Evolutionary conservation across 2,113 vertebrate genomes (phyloP), one percentile per base, ranked within the genome.

Genomic region (Halichoerus grypus): DNA sequence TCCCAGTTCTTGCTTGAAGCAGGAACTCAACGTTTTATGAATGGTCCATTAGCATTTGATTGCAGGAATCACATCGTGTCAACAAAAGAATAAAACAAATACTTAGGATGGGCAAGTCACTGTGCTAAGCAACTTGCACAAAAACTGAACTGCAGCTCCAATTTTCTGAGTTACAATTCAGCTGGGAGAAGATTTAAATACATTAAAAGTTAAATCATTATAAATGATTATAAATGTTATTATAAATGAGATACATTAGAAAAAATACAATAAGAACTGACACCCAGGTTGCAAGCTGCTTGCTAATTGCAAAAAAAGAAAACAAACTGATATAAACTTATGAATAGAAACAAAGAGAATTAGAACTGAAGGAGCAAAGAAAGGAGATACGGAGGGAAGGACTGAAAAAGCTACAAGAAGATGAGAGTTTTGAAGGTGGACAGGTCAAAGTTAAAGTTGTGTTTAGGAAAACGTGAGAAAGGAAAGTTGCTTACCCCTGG

Each of bases 131-230:
- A 42, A 26, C 18, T 42, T 80, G 46, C 14, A 95, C 39, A 39
- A 81, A 76, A 49, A 42, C 14, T 1, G 1, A 88, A 88, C 61
- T 4, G 1, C 33, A n/a, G 55, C 26, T 57, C 28, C 84, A 46
- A 9, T 85, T 94, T 36, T 80, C 85, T 61, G 36, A 83, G 51
- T 80, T 96, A 84, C 19, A 90, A 28, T 86, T 24, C 49, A 76
- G 26, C 21, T 72, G 11, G 46, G 67, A 63, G 24, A 77, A 76
- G n/a, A 94, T 57, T 51, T 76, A 95, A 91, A 46, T 65, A 82
- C 22, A 88, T 31, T 92, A 82, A 83, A 83, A 67, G 31, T 69
- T 33, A 92, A 79, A 21, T 67, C 28, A 39, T 33, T 53, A 36
- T 79, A 85, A 82, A 53, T 55, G 51, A 94, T 46, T 46, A 46